Evolutionary conservation across 30 jellyfish, hydroid and myxozoan species (phyloP), one percentile per base, ranked within the genome.

Genomic region (Morbakka virulenta): DNA sequence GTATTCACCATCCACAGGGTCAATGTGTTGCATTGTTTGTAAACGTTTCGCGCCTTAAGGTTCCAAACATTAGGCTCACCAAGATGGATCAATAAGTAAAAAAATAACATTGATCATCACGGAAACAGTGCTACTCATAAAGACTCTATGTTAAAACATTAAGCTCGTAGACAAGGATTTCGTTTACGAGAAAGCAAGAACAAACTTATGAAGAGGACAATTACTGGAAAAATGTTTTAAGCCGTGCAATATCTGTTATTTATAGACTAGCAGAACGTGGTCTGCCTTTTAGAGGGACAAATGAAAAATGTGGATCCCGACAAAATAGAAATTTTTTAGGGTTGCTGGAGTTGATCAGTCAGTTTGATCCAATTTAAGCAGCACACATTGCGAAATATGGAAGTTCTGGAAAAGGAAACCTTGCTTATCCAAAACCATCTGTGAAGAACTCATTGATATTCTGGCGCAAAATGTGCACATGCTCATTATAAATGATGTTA

Each of bases 111-210:
- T 69, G 81, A 69, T 69, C 29, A 69, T 69, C 81, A 4, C 27
- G 79, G 34, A 69, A 34, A 69, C 35, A 69, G 81, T 53, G 74
- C 32, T 2, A 69, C 81, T 69, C 81, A 69, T 34, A 30, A 34
- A 33, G 4, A 29, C 81, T 69, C 73, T 41, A 69, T 69, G 72
- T 34, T 69, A 33, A 29, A n/a, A 69, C 34, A 69, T 53, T 41
- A 22, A 69, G 34, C 79, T 69, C 81, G 73, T 34, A 34, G 81
- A 69, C 81, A 69, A 28, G 73, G 81, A 27, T 69, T 29, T 4
- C 12, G 81, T 69, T 11, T 69, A 34, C 74, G n/a, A 69, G 74
- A 69, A 69, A 30, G 2, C 74, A 69, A 69, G 74, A 69, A 53
- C 81, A 69, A 69, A 69, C 34, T 13, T 13, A 69, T 28, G 81